A percentile compares a stretch with the other conserved stretches of the same genome.
Evolutionary conservation across 2,113 vertebrate species (phyloP).

Genomic region (Tachuris rubrigastra): DNA sequence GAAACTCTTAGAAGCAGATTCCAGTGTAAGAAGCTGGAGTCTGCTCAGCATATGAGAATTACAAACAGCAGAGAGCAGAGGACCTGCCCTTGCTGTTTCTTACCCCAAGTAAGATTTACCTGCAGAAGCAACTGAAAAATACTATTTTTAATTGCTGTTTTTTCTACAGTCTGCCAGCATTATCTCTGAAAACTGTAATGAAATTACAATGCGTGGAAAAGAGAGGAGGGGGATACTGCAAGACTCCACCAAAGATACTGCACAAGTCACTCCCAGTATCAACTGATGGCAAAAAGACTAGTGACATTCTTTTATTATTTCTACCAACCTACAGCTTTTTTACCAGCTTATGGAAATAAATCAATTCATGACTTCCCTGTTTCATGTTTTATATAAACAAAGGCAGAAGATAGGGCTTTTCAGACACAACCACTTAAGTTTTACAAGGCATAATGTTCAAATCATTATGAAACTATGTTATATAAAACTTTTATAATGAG

Average conservation of each 20-base stretch:
- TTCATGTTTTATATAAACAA: not conserved
- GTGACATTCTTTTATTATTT: not conserved
- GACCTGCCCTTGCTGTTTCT: not conserved
- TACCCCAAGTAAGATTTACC: not conserved
- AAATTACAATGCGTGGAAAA: not conserved
- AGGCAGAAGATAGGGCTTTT: not conserved
- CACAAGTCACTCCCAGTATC: not conserved
- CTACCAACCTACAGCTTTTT: not conserved
- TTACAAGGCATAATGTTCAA: not conserved
- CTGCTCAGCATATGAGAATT: not conserved
- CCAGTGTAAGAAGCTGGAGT: not conserved
- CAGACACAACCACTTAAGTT: not conserved
- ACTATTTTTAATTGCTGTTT: not conserved
- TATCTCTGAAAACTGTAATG: fast-evolving
- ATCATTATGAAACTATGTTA: not conserved
- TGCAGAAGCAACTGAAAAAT: not conserved
- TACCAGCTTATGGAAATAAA: not conserved
- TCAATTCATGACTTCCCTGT: not conserved
- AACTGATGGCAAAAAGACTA: not conserved
- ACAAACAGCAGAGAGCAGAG: not conserved
- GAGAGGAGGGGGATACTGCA: not conserved
- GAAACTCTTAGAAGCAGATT: not conserved
- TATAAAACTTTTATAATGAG: not conserved
- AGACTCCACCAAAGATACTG: not conserved
- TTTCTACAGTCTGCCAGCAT: not conserved